A percentile compares a stretch with the other conserved stretches of the same genome.
Conservation (phyloP, 2,113 vertebrate genomes). For the Cavia aperea region DNA sequence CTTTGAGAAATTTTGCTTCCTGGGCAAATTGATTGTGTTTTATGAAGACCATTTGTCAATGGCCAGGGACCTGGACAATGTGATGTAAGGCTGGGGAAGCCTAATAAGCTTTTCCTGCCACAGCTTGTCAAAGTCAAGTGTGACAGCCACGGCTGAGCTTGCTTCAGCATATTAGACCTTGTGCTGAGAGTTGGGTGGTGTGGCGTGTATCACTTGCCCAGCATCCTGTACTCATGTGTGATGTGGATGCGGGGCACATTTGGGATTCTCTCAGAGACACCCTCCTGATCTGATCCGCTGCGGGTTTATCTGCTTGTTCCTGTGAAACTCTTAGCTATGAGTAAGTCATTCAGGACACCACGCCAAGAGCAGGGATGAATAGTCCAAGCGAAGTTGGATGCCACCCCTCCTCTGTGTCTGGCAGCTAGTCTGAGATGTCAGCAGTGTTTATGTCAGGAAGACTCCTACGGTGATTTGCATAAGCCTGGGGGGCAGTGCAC, state of each 20-base stretch:
- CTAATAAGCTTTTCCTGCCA: constrained; percentile 64
- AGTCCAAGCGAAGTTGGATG: not conserved
- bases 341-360: not conserved
- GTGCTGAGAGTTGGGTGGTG: constrained; percentile 27
- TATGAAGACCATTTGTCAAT: constrained; percentile 72
- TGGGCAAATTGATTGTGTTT: constrained; percentile 67
- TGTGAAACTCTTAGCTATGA: not conserved
- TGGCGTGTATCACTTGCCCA: constrained; percentile 39
- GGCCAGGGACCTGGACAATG: constrained; percentile 64
- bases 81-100: constrained; percentile 63
- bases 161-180: not conserved
- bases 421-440: too few relatives aligned
- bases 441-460: not conserved
- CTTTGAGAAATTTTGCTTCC: constrained; percentile 57
- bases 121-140: constrained; percentile 68
- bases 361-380: not conserved
- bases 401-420: not conserved
- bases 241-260: not conserved
- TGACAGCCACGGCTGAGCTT: constrained; percentile 22
- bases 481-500: accelerated
- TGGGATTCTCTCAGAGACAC: not conserved
- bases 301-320: not conserved
- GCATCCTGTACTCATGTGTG: not conserved
- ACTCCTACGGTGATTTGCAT: accelerated
- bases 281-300: too few relatives aligned